These are phyloP conservation scores for Drosophila monieri DNA, from an alignment of 2,888 invertebrate genomes.

Conservation along the genomic window DNA sequence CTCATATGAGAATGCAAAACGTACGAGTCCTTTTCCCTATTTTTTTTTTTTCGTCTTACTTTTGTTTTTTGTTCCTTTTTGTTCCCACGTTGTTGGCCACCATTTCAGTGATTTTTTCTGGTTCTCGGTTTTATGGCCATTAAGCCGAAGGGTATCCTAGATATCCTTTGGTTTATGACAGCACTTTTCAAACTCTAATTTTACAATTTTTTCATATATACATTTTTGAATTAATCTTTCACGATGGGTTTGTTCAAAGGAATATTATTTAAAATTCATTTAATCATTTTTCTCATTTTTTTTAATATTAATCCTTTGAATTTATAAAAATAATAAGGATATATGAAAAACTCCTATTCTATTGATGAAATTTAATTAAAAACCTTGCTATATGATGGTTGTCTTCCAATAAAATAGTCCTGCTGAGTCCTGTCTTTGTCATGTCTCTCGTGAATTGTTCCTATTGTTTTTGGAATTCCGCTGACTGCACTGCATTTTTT, in stretches of 20 bases:
- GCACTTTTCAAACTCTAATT: background rate
- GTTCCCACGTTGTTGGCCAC: background rate
- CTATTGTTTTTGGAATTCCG: conserved; percentile 29
- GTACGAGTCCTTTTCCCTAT: conserved; percentile 6
- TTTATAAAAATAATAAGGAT: too few relatives aligned
- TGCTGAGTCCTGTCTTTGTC: conserved; percentile 4
- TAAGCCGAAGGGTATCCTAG: background rate
- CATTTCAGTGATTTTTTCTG: background rate
- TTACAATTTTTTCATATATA: too few relatives aligned
- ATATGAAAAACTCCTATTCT: too few relatives aligned
- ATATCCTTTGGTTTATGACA: background rate
- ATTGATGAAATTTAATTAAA: background rate
- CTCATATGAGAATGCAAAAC: conserved; percentile 23
- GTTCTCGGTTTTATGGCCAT: conserved; percentile 1
- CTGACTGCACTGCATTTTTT: conserved; percentile 8
- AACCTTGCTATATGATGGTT: background rate
- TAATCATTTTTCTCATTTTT: too few relatives aligned
- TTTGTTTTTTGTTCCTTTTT: conserved; percentile 16
- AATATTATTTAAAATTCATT: too few relatives aligned
- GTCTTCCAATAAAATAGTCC: background rate
- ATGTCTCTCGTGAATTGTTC: conserved; percentile 19
- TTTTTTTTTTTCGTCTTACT: conserved; percentile 7
- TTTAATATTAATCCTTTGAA: too few relatives aligned
- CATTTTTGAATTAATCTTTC: background rate
- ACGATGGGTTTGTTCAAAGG: too few relatives aligned